Evolutionary conservation across 53 echinoderm and acorn worm species (phyloP).

Genomic region (Henricia sp.): DNA sequence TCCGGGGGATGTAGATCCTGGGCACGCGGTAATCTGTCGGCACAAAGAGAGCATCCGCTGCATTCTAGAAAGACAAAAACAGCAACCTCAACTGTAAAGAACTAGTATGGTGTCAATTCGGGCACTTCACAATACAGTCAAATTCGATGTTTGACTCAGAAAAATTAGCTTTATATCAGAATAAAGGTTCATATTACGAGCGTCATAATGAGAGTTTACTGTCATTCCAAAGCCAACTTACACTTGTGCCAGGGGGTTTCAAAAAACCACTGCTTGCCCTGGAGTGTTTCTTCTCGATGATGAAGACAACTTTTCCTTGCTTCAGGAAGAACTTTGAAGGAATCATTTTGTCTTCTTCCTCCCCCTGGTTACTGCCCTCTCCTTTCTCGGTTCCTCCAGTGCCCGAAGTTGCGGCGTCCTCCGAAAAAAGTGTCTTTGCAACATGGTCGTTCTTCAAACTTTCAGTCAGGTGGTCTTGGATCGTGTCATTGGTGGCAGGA

Average conservation of each 20-base stretch:
- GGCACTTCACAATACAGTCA: neutral
- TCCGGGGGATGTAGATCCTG: conserved; percentile 79
- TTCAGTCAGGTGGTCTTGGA: neutral
- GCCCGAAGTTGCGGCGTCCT: conserved; percentile 11
- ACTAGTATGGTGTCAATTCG: neutral
- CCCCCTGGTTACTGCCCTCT: neutral
- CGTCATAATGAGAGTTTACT: no score
- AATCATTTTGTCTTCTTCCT: neutral
- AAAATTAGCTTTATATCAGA: no score
- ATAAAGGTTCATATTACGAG: no score
- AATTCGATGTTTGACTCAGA: no score
- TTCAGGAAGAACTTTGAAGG: conserved; percentile 67
- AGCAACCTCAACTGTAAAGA: neutral
- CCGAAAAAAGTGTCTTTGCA: conserved; percentile 48
- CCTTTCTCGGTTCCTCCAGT: neutral
- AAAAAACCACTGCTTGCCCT: conserved; percentile 83
- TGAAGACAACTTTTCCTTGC: conserved; percentile 86
- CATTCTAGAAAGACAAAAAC: conserved; percentile 14
- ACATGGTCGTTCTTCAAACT: neutral
- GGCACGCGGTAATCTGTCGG: conserved; percentile 83
- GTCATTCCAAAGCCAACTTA: no score
- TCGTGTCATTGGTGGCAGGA: neutral
- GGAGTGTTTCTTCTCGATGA: conserved; percentile 87
- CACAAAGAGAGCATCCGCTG: conserved; percentile 74
- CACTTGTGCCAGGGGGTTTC: conserved; percentile 61